Evolutionary conservation across 2,113 vertebrate genomes (phyloP).

Genomic region (Gallinago paraguaiae): DNA sequence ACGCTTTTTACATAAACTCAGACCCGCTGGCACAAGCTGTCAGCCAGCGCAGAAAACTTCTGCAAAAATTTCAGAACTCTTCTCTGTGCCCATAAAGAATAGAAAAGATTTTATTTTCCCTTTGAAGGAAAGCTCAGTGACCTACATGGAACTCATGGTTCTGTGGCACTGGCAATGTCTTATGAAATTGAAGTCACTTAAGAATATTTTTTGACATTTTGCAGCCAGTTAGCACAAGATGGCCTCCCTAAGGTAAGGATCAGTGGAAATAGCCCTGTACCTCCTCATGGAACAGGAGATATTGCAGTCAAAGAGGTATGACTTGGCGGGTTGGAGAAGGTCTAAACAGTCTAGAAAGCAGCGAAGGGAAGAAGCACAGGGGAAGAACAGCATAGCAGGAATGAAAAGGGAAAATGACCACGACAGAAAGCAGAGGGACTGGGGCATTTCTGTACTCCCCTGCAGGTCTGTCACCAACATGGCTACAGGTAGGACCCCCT

Average conservation of each 20-base stretch:
- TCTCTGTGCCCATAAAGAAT: not conserved
- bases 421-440: not conserved
- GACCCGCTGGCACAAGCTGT: not conserved
- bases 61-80: not conserved
- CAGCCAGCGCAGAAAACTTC: not conserved
- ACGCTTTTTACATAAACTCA: not conserved
- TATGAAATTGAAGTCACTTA: not conserved
- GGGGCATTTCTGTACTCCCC: not conserved
- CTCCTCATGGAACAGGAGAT: not conserved
- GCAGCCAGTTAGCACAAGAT: not conserved
- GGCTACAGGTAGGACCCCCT: rapidly evolving
- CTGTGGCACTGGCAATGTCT: not conserved
- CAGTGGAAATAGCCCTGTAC: not conserved
- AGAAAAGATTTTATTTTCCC: not conserved
- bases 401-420: not conserved
- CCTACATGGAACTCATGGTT: not conserved
- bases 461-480: not conserved
- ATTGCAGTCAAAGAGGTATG: not conserved
- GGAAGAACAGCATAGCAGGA: not conserved
- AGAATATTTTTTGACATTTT: not conserved
- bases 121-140: not conserved
- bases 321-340: not conserved
- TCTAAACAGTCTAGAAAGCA: not conserved
- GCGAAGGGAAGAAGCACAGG: not conserved
- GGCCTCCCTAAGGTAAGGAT: not conserved